Conservation (phyloP, 2,113 vertebrate genomes). For the Gallinago paraguaiae region DNA sequence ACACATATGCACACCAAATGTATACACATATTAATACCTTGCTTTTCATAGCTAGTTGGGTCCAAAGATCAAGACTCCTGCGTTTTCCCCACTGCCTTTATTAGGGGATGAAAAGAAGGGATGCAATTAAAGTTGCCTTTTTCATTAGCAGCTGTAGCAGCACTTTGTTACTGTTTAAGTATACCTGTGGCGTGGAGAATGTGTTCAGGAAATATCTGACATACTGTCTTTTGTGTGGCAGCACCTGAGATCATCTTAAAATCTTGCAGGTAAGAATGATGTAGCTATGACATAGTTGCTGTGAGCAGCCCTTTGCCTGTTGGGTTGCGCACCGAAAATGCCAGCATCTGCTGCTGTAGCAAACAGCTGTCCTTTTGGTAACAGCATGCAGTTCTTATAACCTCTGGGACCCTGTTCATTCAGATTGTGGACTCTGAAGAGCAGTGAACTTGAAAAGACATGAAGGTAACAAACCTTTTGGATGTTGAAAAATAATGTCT, state of each 20-base stretch:
- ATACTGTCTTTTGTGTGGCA: neutral
- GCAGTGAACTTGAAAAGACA: neutral
- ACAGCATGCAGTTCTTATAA: neutral
- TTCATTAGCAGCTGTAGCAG: neutral
- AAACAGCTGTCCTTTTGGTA: neutral
- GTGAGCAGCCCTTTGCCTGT: neutral
- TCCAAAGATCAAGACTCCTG: neutral
- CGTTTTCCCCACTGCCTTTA: neutral
- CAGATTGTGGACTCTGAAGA: neutral
- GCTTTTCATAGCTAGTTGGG: neutral
- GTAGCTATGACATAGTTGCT: neutral
- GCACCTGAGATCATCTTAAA: neutral
- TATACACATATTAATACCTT: neutral
- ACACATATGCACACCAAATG: neutral
- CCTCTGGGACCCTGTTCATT: neutral
- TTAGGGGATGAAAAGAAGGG: neutral
- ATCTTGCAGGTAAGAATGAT: neutral
- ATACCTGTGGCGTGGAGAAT: neutral
- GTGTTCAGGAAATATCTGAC: neutral
- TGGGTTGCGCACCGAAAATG: neutral
- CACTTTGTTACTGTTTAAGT: neutral
- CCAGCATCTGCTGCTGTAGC: neutral
- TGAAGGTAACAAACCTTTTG: neutral
- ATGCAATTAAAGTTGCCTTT: neutral
- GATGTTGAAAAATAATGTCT: neutral